These are phyloP conservation scores for Cylindroiulus punctatus DNA, from an alignment of 2,888 invertebrate species.

Conservation along the genomic window DNA sequence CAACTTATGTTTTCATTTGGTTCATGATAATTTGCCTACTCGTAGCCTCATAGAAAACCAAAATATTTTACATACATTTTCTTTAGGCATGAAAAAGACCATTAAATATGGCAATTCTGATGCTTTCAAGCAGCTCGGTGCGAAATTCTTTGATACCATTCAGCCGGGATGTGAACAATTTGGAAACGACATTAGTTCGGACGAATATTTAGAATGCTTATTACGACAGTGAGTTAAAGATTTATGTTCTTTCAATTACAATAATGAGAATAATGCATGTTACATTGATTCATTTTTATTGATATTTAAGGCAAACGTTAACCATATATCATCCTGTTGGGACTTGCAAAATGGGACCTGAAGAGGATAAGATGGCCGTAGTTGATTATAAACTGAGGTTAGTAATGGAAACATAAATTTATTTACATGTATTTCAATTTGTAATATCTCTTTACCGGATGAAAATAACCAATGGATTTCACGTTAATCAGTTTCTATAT, in stretches of 20 bases:
- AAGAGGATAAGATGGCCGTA: conserved; percentile 65
- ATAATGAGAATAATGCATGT: background rate
- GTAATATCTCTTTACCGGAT: too few relatives aligned
- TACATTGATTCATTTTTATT: background rate
- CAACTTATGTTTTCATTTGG: background rate
- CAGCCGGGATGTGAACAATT: conserved; percentile 35
- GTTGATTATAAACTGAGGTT: conserved; percentile 64
- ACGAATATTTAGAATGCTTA: conserved; percentile 45
- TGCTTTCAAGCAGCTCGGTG: background rate
- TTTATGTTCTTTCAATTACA: background rate
- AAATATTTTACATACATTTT: background rate
- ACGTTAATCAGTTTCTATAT: too few relatives aligned
- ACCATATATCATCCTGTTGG: conserved; percentile 69
- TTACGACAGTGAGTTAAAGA: background rate
- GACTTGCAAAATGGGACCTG: conserved; percentile 69
- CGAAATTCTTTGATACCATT: background rate
- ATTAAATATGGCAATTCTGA: conserved; percentile 1
- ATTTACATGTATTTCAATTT: too few relatives aligned
- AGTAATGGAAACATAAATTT: background rate
- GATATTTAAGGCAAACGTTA: background rate
- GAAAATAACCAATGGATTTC: too few relatives aligned
- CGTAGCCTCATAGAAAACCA: background rate
- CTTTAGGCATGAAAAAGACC: background rate
- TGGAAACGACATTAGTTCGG: background rate
- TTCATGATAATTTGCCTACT: background rate